phyloP scores from a whole-genome alignment of 1,140 invertebrate species.

The Drosophila sp. region DNA sequence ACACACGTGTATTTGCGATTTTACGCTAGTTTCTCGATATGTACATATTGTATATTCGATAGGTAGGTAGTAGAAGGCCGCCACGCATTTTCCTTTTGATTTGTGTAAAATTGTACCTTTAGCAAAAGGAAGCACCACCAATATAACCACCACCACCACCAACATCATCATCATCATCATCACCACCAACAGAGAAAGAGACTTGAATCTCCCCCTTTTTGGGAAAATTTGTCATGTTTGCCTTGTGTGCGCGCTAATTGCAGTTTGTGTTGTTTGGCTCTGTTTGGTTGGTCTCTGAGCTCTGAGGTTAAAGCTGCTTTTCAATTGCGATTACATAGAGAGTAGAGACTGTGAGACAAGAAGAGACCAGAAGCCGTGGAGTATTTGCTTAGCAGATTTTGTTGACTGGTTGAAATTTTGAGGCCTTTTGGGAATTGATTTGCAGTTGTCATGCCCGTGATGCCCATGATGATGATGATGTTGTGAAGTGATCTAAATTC shows the following conservation, averaged over 20 bases:
- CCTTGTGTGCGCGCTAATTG: conserved; percentile 57
- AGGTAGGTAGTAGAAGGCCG: neutral
- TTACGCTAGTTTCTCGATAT: conserved; percentile 16
- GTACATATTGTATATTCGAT: conserved; percentile 33
- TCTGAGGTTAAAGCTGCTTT: conserved; percentile 32
- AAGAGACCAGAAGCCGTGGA: conserved; percentile 3
- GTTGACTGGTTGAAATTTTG: conserved; percentile 41
- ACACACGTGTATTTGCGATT: conserved; percentile 6
- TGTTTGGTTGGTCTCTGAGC: conserved; percentile 29
- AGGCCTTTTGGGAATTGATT: conserved; percentile 30
- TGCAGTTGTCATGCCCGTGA: neutral
- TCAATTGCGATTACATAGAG: conserved; percentile 9
- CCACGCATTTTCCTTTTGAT: conserved; percentile 55
- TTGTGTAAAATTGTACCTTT: conserved; percentile 64
- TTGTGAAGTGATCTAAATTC: conserved; percentile 52
- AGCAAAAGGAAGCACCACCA: conserved; percentile 17
- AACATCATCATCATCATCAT: neutral
- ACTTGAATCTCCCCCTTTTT: conserved; percentile 5
- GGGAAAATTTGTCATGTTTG: conserved; percentile 53
- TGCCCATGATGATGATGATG: neutral
- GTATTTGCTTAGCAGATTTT: conserved; percentile 57
- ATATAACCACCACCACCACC: conserved; percentile 27
- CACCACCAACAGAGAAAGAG: conserved; percentile 31
- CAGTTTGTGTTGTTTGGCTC: conserved; percentile 48
- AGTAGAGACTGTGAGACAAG: neutral